Conservation (phyloP, 2,888 invertebrate species). For the Machimus atricapillus region DNA sequence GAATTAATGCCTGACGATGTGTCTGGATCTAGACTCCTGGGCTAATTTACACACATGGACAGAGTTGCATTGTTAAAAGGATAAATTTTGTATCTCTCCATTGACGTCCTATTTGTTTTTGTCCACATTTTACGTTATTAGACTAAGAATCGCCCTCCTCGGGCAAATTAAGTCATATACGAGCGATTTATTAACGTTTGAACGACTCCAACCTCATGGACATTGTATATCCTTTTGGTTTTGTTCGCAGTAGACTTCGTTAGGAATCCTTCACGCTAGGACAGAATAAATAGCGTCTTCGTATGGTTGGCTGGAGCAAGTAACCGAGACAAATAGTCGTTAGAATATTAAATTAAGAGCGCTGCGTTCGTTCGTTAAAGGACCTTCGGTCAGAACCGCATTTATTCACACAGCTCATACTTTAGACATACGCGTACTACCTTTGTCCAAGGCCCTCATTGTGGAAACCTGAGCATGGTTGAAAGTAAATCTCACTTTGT, state of each 20-base stretch:
- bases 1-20: neutral
- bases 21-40: neutral
- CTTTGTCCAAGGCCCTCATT: neutral
- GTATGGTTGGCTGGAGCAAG: neutral
- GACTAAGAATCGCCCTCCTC: neutral
- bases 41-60: neutral
- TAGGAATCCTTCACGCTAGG: neutral
- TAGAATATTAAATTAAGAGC: neutral
- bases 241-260: neutral
- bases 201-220: neutral
- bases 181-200: neutral
- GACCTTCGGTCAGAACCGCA: neutral
- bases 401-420: neutral
- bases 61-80: neutral
- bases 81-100: neutral
- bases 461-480: neutral
- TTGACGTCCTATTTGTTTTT: neutral
- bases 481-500: neutral
- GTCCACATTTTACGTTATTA: neutral
- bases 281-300: neutral
- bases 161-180: neutral
- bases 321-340: neutral
- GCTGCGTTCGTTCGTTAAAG: neutral
- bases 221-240: neutral
- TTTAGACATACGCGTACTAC: neutral